Conservation (phyloP, 1,140 invertebrate genomes). For the Neodiprion fabricii region DNA sequence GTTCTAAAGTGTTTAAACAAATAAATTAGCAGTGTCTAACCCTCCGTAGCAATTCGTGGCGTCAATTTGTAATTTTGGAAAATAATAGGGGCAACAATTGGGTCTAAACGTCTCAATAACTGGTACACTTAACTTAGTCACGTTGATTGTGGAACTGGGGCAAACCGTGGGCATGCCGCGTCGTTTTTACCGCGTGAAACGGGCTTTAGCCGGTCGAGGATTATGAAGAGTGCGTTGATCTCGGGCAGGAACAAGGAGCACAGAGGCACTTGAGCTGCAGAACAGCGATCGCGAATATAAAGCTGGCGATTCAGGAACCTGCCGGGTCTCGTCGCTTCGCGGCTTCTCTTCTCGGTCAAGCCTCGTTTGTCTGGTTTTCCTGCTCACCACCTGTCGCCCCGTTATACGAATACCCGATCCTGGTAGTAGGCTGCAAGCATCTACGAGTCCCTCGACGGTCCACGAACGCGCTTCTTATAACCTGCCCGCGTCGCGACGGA, state of each 20-base stretch:
- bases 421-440: neutral
- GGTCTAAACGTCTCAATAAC: too few relatives aligned
- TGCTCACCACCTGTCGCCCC: slow-evolving; percentile 42
- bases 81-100: too few relatives aligned
- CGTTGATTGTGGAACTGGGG: too few relatives aligned
- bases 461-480: too few relatives aligned
- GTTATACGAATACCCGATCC: slow-evolving; percentile 36
- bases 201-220: neutral
- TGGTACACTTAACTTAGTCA: too few relatives aligned
- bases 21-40: too few relatives aligned
- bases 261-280: neutral
- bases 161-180: too few relatives aligned
- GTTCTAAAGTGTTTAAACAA: too few relatives aligned
- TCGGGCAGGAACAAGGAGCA: neutral
- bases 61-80: too few relatives aligned
- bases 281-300: neutral
- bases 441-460: too few relatives aligned
- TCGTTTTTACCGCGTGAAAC: neutral
- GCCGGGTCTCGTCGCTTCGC: neutral
- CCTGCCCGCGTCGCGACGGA: too few relatives aligned
- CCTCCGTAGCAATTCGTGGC: too few relatives aligned
- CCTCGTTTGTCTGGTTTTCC: slow-evolving; percentile 11
- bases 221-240: slow-evolving; percentile 3
- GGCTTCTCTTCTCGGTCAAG: neutral
- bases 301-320: neutral